Evolutionary conservation across 2,113 vertebrate genomes (phyloP), one percentile per base, ranked within the genome.

Genomic region (Engraulis encrasicolus): DNA sequence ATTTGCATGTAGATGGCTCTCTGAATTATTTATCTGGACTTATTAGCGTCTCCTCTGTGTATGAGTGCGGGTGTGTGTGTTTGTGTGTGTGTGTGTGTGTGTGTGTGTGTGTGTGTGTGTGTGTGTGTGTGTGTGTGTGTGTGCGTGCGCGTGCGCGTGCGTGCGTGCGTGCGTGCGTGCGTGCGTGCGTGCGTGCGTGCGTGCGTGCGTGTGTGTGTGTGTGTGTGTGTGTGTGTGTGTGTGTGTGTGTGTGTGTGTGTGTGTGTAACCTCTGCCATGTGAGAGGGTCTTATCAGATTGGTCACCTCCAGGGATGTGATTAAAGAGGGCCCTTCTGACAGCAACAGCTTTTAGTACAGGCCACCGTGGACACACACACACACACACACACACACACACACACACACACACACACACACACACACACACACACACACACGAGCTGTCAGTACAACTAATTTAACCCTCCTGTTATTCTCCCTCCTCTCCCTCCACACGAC

Each of bases 11-110:
- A 92, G 91, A 94, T 89, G 83, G 86, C 88, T 86, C 86, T 90
- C 86, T 91, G 86, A 93, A 91, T 94, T 89, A 95, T 94, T 93
- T 90, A 92, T 86, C 78, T 87, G 90, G 90, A 91, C 81, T 89
- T 94, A 91, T 93, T 92, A 94, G 85, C 87, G 45, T 14, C 82
- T 84, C 23, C 78, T 85, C 34, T 31, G 2, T 85, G 40, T 45
- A 9, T 45, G 4, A n/a, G 40, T 9, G 9, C 40, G 40, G 40
- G 89, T 91, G 23, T 66, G 23, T 66, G 58, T 66, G 58, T 20
- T 19, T 45, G n/a, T 61, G 81, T 31, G 34, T n/a, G 7, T 49
- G 23, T 15, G 90, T 78, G 88, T 90, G 83, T 88, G 87, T 83
- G 40, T 45, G n/a, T 45, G 40, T 45, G 89, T 91, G 20, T 66